A percentile compares a stretch with the other conserved stretches of the same genome.
phyloP scores from a whole-genome alignment of 1,140 invertebrate genomes.

The Leptopilina clavipes region DNA sequence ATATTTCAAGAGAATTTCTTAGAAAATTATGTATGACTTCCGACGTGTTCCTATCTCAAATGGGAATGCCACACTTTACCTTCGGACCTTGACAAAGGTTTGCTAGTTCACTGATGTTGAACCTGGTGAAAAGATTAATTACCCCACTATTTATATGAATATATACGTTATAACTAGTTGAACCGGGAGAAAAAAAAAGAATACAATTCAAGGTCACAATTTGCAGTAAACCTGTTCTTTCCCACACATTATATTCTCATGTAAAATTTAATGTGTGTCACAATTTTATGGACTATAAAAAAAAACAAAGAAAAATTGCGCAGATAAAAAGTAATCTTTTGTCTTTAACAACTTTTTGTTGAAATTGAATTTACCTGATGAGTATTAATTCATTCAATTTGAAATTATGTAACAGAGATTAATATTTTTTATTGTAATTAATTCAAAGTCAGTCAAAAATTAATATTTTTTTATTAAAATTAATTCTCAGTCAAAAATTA shows the following conservation, averaged over 20 bases:
- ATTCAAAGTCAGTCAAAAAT: too few relatives aligned
- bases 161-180: not conserved
- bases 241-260: slow-evolving; percentile 18
- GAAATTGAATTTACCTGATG: too few relatives aligned
- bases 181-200: not conserved
- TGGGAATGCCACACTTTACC: slow-evolving; percentile 4
- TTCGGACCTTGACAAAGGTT: slow-evolving; percentile 22
- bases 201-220: slow-evolving; percentile 21
- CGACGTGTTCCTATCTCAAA: slow-evolving; percentile 18
- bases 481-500: too few relatives aligned
- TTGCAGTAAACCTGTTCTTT: slow-evolving; percentile 9
- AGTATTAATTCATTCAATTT: too few relatives aligned
- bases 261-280: slow-evolving; percentile 2
- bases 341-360: too few relatives aligned
- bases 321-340: too few relatives aligned
- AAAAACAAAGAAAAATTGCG: not conserved
- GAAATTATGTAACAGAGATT: too few relatives aligned
- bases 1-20: slow-evolving; percentile 17
- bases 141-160: not conserved
- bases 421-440: too few relatives aligned
- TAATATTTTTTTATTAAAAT: too few relatives aligned
- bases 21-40: slow-evolving; percentile 30
- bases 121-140: slow-evolving; percentile 19
- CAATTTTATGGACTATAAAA: slow-evolving; percentile 30
- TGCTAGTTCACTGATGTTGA: slow-evolving; percentile 7